Percentiles rank a stretch among this genome's conserved stretches.
phyloP scores from a whole-genome alignment of 2,113 vertebrate species.

The Dicerorhinus sumatrensis region DNA sequence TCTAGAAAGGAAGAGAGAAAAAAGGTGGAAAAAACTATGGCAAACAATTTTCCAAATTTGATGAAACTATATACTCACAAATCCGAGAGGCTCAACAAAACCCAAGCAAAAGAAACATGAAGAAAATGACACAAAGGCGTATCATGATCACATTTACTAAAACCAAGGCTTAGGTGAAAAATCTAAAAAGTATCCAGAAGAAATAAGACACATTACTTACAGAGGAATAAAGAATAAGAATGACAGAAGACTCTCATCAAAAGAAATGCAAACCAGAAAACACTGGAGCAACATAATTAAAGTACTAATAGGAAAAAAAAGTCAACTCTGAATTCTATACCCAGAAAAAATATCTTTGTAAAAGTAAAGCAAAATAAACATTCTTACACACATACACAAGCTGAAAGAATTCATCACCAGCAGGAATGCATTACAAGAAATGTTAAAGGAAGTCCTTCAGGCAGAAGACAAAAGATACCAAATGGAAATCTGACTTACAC shows the following conservation, averaged over 20 bases:
- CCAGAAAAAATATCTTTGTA: background rate
- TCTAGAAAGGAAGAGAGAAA: background rate
- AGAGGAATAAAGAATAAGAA: background rate
- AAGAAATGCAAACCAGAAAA: background rate
- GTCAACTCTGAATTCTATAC: background rate
- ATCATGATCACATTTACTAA: background rate
- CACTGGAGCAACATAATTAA: background rate
- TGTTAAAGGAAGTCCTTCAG: too few relatives aligned
- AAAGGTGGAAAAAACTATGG: background rate
- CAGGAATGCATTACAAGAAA: background rate
- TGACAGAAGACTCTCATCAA: background rate
- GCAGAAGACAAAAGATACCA: background rate
- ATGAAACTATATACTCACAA: background rate
- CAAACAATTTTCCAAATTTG: background rate
- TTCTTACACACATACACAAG: background rate
- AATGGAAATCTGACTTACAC: background rate
- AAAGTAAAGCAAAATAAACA: background rate
- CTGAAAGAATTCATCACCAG: background rate
- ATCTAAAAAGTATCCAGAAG: background rate
- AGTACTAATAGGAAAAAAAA: background rate
- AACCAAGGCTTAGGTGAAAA: background rate
- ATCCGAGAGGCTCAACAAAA: background rate
- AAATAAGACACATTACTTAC: background rate
- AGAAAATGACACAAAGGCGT: background rate
- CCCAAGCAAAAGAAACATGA: slow-evolving; percentile 23